Percentiles rank a stretch among this genome's conserved stretches.
Evolutionary conservation across 1,140 invertebrate species (phyloP).

Genomic region (Hypothenemus hampei): DNA sequence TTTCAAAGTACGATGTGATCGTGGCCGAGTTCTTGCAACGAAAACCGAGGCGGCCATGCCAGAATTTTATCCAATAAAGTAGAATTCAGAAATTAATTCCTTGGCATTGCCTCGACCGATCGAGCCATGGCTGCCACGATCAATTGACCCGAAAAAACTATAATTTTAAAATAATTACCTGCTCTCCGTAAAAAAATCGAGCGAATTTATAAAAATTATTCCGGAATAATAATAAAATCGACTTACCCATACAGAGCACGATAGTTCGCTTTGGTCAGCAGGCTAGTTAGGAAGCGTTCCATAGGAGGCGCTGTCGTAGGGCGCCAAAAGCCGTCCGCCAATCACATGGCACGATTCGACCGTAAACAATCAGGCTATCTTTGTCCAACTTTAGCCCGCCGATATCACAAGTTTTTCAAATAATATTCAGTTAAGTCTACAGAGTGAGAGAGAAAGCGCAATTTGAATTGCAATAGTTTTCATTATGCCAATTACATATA

Average conservation of each 20-base stretch:
- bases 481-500: no score
- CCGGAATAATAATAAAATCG: slow-evolving; percentile 33
- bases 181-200: slow-evolving; percentile 29
- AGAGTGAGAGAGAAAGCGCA: no score
- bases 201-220: slow-evolving; percentile 35
- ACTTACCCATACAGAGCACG: slow-evolving; percentile 33
- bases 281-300: slow-evolving; percentile 27
- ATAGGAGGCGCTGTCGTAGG: slow-evolving; percentile 28
- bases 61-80: slow-evolving; percentile 29
- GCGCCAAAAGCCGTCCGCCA: slow-evolving; percentile 35
- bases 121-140: slow-evolving; percentile 7
- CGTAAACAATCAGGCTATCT: slow-evolving; percentile 27
- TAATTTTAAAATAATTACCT: slow-evolving; percentile 33
- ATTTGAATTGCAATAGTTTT: no score
- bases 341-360: slow-evolving; percentile 14
- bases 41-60: slow-evolving; percentile 34
- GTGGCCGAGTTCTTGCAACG: slow-evolving; percentile 9
- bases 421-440: no score
- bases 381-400: slow-evolving; percentile 12
- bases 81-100: slow-evolving; percentile 30
- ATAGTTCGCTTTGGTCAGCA: slow-evolving; percentile 26
- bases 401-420: no score
- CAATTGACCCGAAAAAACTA: slow-evolving; percentile 38
- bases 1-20: slow-evolving; percentile 25
- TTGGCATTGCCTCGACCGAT: slow-evolving; percentile 16